These are phyloP conservation scores for Bursaphelenchus okinawaensis DNA, from an alignment of 2,888 invertebrate species.

Conservation along the genomic window DNA sequence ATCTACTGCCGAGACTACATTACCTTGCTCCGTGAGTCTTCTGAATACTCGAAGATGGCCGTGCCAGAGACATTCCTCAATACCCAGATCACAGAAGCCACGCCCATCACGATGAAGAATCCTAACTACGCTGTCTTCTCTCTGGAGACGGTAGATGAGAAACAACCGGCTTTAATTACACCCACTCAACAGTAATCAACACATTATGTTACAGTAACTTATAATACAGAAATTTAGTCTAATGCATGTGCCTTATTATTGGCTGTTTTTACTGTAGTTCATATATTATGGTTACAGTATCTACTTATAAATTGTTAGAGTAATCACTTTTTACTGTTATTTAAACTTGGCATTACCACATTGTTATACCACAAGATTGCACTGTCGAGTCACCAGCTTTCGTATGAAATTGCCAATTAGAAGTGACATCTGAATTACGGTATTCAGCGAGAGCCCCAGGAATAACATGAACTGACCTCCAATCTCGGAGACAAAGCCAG, in stretches of 20 bases:
- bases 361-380: no score
- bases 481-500: constrained; percentile 15
- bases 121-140: constrained; percentile 13
- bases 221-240: no score
- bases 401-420: background rate
- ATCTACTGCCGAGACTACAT: constrained; percentile 19
- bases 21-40: constrained; percentile 13
- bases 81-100: constrained; percentile 15
- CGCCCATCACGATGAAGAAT: background rate
- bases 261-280: no score
- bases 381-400: no score
- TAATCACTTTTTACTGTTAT: no score
- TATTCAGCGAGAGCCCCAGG: constrained; percentile 13
- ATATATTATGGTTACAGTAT: no score
- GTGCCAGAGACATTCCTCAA: constrained; percentile 25
- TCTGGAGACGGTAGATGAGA: constrained; percentile 7
- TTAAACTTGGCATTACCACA: no score
- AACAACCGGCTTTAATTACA: background rate
- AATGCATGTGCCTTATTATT: no score
- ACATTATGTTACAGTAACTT: no score
- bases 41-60: constrained; percentile 20
- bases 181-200: no score
- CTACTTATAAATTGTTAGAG: no score
- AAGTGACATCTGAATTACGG: constrained; percentile 11
- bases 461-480: constrained; percentile 20